These are phyloP conservation scores for Turritopsis rubra DNA, from an alignment of 30 jellyfish, hydroid and myxozoan genomes.

Conservation along the genomic window DNA sequence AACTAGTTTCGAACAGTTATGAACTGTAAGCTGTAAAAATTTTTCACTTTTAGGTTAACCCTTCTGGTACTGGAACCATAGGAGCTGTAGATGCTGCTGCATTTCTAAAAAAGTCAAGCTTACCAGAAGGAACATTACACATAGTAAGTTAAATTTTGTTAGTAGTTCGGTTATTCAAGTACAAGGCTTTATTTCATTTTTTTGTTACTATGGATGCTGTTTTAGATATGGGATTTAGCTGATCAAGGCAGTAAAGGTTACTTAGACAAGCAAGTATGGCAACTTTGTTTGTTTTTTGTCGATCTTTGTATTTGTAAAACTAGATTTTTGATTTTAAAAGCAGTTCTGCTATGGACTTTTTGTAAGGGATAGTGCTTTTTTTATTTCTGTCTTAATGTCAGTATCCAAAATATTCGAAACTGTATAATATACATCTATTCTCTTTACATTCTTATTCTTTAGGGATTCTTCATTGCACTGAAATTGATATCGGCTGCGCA, in stretches of 20 bases:
- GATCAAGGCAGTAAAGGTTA: slow-evolving; percentile 56
- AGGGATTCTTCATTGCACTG: slow-evolving; percentile 76
- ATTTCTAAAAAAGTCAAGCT: slow-evolving; percentile 54
- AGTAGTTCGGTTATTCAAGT: neutral
- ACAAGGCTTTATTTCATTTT: too few relatives aligned
- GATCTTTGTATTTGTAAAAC: too few relatives aligned
- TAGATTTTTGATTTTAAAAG: too few relatives aligned
- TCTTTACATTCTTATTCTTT: neutral
- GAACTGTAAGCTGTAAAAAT: too few relatives aligned
- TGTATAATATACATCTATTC: too few relatives aligned
- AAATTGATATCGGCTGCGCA: slow-evolving; percentile 73
- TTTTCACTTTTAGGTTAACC: slow-evolving; percentile 46
- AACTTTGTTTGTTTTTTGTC: neutral
- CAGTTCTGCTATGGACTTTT: too few relatives aligned
- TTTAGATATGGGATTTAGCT: slow-evolving; percentile 79
- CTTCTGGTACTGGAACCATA: slow-evolving; percentile 78
- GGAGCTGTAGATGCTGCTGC: slow-evolving; percentile 76
- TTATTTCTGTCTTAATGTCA: neutral
- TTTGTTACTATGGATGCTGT: neutral
- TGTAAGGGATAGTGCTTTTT: too few relatives aligned
- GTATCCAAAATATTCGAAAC: too few relatives aligned
- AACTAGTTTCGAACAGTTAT: too few relatives aligned
- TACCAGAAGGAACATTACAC: slow-evolving; percentile 51
- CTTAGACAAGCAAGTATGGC: slow-evolving; percentile 70
- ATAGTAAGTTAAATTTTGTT: slow-evolving; percentile 26